These are phyloP conservation scores for Seladonia tumulorum DNA, from an alignment of 2,888 invertebrate species.

Conservation along the genomic window DNA sequence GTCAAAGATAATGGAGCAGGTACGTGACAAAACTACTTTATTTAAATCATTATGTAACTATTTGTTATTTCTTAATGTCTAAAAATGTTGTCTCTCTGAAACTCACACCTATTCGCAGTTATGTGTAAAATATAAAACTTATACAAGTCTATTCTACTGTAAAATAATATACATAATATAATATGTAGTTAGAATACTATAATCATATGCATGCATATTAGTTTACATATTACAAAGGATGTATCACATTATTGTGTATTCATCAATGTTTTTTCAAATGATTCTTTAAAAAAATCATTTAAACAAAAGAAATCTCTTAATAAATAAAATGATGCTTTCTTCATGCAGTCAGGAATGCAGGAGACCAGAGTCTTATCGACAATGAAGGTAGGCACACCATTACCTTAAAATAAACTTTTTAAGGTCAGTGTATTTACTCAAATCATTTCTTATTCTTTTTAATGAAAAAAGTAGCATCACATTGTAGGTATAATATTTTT, in stretches of 20 bases:
- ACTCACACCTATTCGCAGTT: background rate
- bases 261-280: too few relatives aligned
- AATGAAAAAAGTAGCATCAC: constrained; percentile 23
- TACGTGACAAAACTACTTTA: constrained; percentile 81
- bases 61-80: background rate
- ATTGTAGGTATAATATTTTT: constrained; percentile 11
- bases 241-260: background rate
- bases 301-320: constrained; percentile 8
- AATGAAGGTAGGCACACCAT: constrained; percentile 86
- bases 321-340: constrained; percentile 73
- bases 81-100: background rate
- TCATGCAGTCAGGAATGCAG: constrained; percentile 85
- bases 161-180: background rate
- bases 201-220: background rate
- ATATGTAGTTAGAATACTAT: background rate
- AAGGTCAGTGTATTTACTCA: constrained; percentile 19
- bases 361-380: constrained; percentile 86
- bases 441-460: constrained; percentile 31
- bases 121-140: background rate
- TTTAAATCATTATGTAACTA: background rate
- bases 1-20: constrained; percentile 90
- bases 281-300: too few relatives aligned
- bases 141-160: background rate
- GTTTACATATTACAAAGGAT: background rate
- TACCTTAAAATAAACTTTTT: constrained; percentile 72